Conservation (phyloP, 2,797 vertebrate genomes). For the Girardinus metallicus region DNA sequence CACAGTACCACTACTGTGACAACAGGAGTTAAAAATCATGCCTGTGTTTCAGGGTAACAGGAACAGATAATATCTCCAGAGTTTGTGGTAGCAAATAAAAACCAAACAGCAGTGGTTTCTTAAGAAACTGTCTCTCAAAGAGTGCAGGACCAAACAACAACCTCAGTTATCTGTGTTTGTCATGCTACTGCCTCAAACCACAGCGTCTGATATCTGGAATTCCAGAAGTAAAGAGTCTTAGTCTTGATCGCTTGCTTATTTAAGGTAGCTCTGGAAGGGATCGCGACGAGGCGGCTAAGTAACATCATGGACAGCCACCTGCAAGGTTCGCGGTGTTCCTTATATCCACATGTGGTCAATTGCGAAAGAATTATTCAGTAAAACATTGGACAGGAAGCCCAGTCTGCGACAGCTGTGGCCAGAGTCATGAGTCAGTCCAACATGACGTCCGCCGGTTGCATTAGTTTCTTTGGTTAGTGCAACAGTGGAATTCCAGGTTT, state of each 20-base stretch:
- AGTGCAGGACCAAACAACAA: too few relatives aligned
- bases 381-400: slow-evolving; percentile 23
- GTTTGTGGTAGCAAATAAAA: too few relatives aligned
- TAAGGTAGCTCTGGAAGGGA: not conserved
- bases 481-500: slow-evolving; percentile 35
- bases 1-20: not conserved
- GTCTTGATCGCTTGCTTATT: not conserved
- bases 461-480: slow-evolving; percentile 20
- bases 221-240: not conserved
- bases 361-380: not conserved
- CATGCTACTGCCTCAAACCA: not conserved
- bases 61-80: too few relatives aligned
- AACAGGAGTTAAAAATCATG: too few relatives aligned
- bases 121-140: too few relatives aligned
- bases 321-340: not conserved
- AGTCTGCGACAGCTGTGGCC: slow-evolving; percentile 19
- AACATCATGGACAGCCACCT: not conserved
- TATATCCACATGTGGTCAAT: slow-evolving; percentile 10
- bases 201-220: not conserved
- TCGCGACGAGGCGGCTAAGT: not conserved
- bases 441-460: slow-evolving; percentile 1
- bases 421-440: slow-evolving; percentile 39
- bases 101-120: too few relatives aligned
- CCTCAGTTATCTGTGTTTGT: not conserved
- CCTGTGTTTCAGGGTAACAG: too few relatives aligned